Evolutionary conservation across 2,113 vertebrate species (phyloP), one percentile per base, ranked within the genome.

Genomic region (Euleptes europaea): DNA sequence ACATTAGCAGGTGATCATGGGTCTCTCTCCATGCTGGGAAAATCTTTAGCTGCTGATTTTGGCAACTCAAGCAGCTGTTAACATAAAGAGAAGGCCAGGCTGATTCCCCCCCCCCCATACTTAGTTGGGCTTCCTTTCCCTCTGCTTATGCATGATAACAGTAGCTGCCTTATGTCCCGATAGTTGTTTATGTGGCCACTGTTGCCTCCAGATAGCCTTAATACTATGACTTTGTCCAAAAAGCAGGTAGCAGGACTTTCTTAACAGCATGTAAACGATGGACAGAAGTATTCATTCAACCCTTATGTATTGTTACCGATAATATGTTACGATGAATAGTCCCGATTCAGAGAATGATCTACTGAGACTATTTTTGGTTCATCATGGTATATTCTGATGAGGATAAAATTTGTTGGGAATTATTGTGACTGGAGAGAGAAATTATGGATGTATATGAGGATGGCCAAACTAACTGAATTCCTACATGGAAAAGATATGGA

Each of bases 151-250:
- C 1, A 26, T 31, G 81, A 14, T 11, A 67, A 83, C 84, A 80
- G 54, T 78, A 49, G 38, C 28, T 70, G 72, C 54, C 4, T 54
- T 47, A 42, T 15, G 54, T 23, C 2, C n/a, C 77, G 38, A 0
- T 23, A 3, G 76, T 78, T 73, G 26, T 42, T 38, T 4, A 47
- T 82, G 82, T 80, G 47, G 72, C 15, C 67, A 14, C 67, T 60
- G 89, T n/a, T 87, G 83, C 71, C 54, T 74, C 33, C 23, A 73
- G 69, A 1, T 14, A 72, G 15, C 67, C n/a, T 84, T 89, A 28
- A 67, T 82, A 80, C n/a, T 1, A 84, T 44, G 47, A 3, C 3
- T 84, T 0, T 65, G 38, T 74, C 51, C 63, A 84, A 40, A 1
- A 57, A 57, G 19, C 54, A 82, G 35, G 44, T 82, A 60, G 71